Base-by-base conservation (phyloP, 1,140 invertebrate genomes). In the Cyclargus thomasi region DNA sequence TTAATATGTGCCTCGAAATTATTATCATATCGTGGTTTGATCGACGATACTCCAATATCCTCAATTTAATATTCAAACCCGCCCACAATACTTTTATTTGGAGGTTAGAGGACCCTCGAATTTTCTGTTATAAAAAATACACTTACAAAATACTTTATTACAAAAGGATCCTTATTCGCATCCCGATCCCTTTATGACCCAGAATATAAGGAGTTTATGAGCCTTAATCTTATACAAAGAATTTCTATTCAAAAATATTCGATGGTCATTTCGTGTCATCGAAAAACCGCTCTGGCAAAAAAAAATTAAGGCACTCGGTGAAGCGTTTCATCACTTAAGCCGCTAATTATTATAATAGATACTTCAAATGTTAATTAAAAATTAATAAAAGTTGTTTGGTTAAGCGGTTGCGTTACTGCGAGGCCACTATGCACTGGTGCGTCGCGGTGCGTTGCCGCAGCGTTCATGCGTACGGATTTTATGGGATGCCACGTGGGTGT, bases 21-120 rank as follows among this genome's bases (percentile, higher is more conserved):
- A 85, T 81, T 76, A 80, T 83, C 80, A 81, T 78, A 82, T 80
- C 79, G 79, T 80, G 75, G 79, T 81, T 80, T 77, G 78, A 79
- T 73, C 71, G 72, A 35, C 73, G 68, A 73, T 74, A 47, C 14
- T 70, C 73, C 74, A 77, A 80, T 78, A 74, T 72, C 74, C 78
- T 73, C 72, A 69, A 79, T 80, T 79, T 75, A 75, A 78, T 78
- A 77, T 77, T 71, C 73, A 71, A 68, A 67, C 69, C 70, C 69
- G 55, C 55, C 17, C 20, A 59, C 55, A 59, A 59, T 18, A 59
- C 55, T 59, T 59, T 59, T 59, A 59, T 59, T 59, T 21, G 18
- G 55, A 16, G 18, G 55, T 29, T 20, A 55, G 18, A 55, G 18
- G 55, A 59, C 55, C 55, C 55, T 59, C 53, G 18, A 55, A 55